These are phyloP conservation scores for Serinus canaria DNA, from an alignment of 2,113 vertebrate genomes.

Conservation along the genomic window DNA sequence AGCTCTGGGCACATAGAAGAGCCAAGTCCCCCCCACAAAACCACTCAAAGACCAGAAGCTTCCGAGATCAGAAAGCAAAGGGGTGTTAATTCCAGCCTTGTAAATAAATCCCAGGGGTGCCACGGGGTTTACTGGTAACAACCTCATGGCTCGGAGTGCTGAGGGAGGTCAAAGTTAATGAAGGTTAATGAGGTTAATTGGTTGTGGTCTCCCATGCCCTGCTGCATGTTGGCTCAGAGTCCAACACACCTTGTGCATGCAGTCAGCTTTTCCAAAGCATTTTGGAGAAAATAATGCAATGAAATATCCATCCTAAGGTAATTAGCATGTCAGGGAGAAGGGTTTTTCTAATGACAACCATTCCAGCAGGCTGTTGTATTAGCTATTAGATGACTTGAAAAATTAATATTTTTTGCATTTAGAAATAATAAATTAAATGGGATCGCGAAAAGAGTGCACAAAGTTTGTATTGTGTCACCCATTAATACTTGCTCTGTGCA, in stretches of 20 bases:
- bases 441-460: background rate
- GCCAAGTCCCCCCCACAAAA: background rate
- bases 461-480: background rate
- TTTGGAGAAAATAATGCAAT: background rate
- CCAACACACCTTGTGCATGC: background rate
- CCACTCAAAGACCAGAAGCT: background rate
- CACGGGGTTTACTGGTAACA: background rate
- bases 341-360: background rate
- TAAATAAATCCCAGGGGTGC: background rate
- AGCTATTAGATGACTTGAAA: background rate
- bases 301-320: background rate
- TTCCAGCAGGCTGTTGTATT: background rate
- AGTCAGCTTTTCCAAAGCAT: background rate
- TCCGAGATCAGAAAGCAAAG: background rate
- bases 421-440: background rate
- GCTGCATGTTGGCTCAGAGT: background rate
- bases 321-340: background rate
- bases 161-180: background rate
- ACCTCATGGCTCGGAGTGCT: background rate
- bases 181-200: background rate
- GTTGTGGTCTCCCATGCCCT: background rate
- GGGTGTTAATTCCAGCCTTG: background rate
- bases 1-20: background rate
- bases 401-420: background rate
- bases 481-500: background rate